Evolutionary conservation across 2,113 vertebrate genomes (phyloP).

Genomic region (Anser brachyrhynchus): DNA sequence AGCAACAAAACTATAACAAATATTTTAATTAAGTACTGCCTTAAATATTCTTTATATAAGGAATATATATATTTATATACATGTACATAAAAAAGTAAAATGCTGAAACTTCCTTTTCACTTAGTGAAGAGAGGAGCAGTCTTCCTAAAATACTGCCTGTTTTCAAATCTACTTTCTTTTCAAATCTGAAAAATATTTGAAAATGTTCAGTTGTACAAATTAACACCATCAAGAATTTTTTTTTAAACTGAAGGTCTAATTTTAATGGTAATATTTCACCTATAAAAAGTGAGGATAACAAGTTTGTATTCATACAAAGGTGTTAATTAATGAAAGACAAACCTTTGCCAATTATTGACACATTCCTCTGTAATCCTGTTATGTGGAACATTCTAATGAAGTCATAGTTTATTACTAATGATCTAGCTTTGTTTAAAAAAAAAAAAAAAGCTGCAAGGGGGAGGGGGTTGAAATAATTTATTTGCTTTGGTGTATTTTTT

Average conservation of each 20-base stretch:
- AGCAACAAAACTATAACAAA: not conserved
- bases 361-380: constrained; percentile 80
- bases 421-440: constrained; percentile 67
- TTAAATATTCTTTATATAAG: not conserved
- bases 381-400: constrained; percentile 81
- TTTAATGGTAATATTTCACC: constrained; percentile 84
- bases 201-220: constrained; percentile 71
- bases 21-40: not conserved
- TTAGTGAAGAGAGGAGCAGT: not conserved
- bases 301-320: constrained; percentile 84
- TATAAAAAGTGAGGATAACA: constrained; percentile 78
- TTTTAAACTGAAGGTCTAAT: constrained; percentile 58
- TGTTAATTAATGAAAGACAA: constrained; percentile 93
- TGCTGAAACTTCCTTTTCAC: not conserved
- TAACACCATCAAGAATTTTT: constrained; percentile 67
- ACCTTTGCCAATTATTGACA: constrained; percentile 84
- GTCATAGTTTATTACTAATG: constrained; percentile 77
- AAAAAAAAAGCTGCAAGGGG: constrained; percentile 51
- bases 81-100: not conserved
- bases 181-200: constrained; percentile 39
- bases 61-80: not conserved
- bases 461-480: constrained; percentile 81
- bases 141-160: not conserved
- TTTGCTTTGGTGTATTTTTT: constrained; percentile 83
- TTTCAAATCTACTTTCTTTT: constrained; percentile 17